phyloP scores from a whole-genome alignment of 2,113 vertebrate genomes.

The Proterorhinus semilunaris region DNA sequence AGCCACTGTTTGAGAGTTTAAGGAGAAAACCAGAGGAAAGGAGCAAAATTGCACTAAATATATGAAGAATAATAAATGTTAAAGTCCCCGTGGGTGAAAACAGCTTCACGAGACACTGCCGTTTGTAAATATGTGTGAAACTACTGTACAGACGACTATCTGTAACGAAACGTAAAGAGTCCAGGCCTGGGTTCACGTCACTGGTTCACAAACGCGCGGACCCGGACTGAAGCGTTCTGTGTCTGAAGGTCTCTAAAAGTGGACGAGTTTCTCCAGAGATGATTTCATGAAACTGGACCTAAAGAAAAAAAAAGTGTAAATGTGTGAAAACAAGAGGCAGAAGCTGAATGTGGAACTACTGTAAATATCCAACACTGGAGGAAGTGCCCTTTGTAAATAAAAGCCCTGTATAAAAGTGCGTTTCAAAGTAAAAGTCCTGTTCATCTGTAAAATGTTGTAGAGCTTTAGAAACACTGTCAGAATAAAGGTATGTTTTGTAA shows the following conservation, averaged over 20 bases:
- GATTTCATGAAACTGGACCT: not conserved
- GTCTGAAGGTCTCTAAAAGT: not conserved
- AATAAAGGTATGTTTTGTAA: constrained; percentile 12
- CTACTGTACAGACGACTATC: not conserved
- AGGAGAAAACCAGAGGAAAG: too few relatives aligned
- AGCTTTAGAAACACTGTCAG: not conserved
- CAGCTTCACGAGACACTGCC: not conserved
- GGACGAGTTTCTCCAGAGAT: not conserved
- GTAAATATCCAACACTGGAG: constrained; percentile 2
- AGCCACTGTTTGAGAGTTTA: too few relatives aligned
- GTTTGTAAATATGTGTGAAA: not conserved
- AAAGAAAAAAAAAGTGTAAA: not conserved
- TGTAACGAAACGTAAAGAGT: not conserved
- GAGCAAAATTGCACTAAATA: not conserved
- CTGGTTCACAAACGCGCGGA: too few relatives aligned
- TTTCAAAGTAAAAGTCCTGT: constrained; percentile 3
- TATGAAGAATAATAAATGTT: not conserved
- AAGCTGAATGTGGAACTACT: constrained; percentile 7
- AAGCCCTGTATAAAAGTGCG: not conserved
- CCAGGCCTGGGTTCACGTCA: too few relatives aligned
- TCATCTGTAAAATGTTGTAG: not conserved
- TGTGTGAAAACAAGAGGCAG: not conserved
- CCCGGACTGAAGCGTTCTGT: not conserved
- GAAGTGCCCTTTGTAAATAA: constrained; percentile 1
- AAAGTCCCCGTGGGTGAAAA: not conserved